Evolutionary conservation across 2,888 invertebrate genomes (phyloP).

Genomic region (Ernsta delagoae): DNA sequence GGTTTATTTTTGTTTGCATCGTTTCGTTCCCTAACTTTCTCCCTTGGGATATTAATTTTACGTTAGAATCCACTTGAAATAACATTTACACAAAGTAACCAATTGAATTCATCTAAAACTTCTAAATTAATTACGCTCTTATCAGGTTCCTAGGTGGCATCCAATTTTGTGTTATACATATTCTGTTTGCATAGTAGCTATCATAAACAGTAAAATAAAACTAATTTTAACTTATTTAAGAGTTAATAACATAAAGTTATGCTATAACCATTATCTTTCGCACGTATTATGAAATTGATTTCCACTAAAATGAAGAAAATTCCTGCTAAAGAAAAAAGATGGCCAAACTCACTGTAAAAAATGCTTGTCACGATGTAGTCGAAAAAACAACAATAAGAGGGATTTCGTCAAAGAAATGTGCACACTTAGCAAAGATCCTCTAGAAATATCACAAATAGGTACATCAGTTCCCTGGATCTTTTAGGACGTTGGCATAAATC

Average conservation of each 20-base stretch:
- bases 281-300: neutral
- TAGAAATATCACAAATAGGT: constrained; percentile 27
- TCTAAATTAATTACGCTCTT: no score
- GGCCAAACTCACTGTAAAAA: neutral
- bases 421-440: constrained; percentile 29
- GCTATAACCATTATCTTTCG: no score
- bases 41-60: constrained; percentile 4
- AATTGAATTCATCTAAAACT: constrained; percentile 2
- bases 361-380: constrained; percentile 24
- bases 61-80: neutral
- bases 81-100: neutral
- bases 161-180: no score
- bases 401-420: constrained; percentile 37
- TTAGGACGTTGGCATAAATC: constrained; percentile 21
- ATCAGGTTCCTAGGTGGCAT: no score
- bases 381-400: constrained; percentile 36
- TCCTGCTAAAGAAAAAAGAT: neutral
- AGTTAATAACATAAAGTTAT: no score
- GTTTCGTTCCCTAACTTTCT: neutral
- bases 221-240: no score
- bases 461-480: constrained; percentile 3
- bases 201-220: no score
- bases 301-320: neutral
- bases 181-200: no score
- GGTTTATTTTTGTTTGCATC: constrained; percentile 10